Base-by-base conservation (phyloP, 2,888 invertebrate genomes). In the Chymomyza amoena region DNA sequence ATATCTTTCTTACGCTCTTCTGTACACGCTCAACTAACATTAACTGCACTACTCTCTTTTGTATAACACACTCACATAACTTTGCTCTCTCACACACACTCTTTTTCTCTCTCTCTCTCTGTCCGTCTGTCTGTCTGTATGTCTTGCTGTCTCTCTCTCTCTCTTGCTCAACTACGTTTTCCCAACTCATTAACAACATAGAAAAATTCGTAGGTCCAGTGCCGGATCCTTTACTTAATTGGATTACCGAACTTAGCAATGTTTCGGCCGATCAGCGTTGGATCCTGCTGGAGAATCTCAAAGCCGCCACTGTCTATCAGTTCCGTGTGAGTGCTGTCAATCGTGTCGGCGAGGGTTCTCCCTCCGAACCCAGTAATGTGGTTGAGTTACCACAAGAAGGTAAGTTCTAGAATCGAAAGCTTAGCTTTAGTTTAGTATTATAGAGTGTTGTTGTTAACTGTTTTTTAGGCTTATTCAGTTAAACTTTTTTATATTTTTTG, bases 291-390 rank as follows among this genome's bases (percentile, higher is more conserved):
- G 95, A 95, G 56, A 96, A 96, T 89, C 93, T 99, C 61, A 97
- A 97, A 91, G 99, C 99, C 0, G 98, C 99, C 0, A 96, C 97
- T 0, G 96, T 97, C 0, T 99, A 99, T 92, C 98, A 98, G 91
- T 99, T 99, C 92, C 94, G 99, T 74, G 97, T 99, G n/a, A 97
- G 97, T 75, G 98, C 99, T 15, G 96, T 98, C 13, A 99, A 99
- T 92, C 96, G 96, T 63, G 98, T 99, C 1, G 99, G 99, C 0
- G 97, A 98, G 90, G 99, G 99, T 4, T 95, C 96, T 0, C 95
- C 97, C 2, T 98, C 98, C 0, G 95, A 96, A 70, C 96, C 98
- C 0, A 97, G 97, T 78, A 97, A 97, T 88, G 94, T 96, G 65
- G 94, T 99, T 66, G 96, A 96, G 83, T 93, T 99, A 80, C 99